These are phyloP conservation scores for Microplitis demolitor DNA, from an alignment of 1,140 invertebrate species.

Conservation along the genomic window DNA sequence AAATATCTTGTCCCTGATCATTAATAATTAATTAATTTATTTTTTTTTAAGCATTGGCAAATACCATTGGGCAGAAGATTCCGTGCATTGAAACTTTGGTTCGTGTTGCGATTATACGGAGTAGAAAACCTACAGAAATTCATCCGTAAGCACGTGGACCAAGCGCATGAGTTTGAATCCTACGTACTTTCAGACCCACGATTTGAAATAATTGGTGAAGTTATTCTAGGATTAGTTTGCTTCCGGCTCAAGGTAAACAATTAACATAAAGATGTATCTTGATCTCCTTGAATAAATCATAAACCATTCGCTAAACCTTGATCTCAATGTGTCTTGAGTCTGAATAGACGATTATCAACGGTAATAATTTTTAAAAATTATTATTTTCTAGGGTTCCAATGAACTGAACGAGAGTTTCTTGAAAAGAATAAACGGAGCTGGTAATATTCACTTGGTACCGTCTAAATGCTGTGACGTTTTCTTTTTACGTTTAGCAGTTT, in stretches of 20 bases:
- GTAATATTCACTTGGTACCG: conserved; percentile 93
- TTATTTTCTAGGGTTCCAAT: conserved; percentile 70
- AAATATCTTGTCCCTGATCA: too few species aligned
- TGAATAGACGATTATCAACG: background rate
- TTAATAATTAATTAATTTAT: conserved; percentile 34
- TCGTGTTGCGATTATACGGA: conserved; percentile 91
- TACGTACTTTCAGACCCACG: conserved; percentile 70
- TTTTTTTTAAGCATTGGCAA: conserved; percentile 82
- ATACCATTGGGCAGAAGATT: conserved; percentile 95
- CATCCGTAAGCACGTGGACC: conserved; percentile 78
- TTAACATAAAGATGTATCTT: background rate
- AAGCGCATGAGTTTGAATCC: conserved; percentile 85
- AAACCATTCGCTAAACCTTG: conserved; percentile 3
- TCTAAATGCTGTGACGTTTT: conserved; percentile 83
- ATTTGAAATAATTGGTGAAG: conserved; percentile 88
- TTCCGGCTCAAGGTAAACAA: conserved; percentile 82
- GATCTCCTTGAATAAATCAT: conserved; percentile 12
- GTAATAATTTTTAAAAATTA: background rate
- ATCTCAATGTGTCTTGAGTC: background rate
- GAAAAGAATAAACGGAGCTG: conserved; percentile 87
- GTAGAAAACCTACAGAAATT: conserved; percentile 85
- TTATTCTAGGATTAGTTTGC: conserved; percentile 90
- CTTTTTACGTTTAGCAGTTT: conserved; percentile 90
- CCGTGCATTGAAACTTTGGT: conserved; percentile 95
- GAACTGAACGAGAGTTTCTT: conserved; percentile 82